phyloP scores from a whole-genome alignment of 2,113 vertebrate species.

The Tenrec ecaudatus region DNA sequence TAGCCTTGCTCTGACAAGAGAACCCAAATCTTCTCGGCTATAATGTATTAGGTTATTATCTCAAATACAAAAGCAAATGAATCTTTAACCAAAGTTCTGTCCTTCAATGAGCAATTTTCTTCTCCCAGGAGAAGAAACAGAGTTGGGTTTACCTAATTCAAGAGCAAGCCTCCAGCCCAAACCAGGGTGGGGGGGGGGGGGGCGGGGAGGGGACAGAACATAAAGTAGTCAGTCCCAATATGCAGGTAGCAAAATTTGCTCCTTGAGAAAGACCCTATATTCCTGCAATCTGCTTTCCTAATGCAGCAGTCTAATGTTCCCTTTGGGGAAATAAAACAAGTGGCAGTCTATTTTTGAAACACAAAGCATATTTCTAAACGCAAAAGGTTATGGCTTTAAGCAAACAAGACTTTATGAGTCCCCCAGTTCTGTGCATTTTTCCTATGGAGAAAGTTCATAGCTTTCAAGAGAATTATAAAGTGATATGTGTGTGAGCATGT shows the following conservation, averaged over 20 bases:
- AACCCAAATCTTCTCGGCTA: conserved; percentile 26
- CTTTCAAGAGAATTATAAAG: conserved; percentile 44
- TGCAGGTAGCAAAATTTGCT: neutral
- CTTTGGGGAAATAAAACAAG: conserved; percentile 38
- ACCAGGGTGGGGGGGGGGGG: neutral
- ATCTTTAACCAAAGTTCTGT: conserved; percentile 30
- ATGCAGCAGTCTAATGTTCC: neutral
- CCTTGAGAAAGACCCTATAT: neutral
- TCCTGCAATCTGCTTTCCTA: neutral
- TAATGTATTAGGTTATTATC: conserved; percentile 47
- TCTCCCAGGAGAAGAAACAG: conserved; percentile 21
- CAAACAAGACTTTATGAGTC: conserved; percentile 21
- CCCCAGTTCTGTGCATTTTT: conserved; percentile 27
- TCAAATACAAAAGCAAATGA: conserved; percentile 54
- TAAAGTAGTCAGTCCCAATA: neutral
- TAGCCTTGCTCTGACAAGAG: conserved; percentile 46
- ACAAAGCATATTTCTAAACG: conserved; percentile 14
- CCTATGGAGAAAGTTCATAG: neutral
- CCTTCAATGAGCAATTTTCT: conserved; percentile 28
- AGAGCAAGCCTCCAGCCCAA: conserved; percentile 2
- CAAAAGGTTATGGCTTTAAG: neutral
- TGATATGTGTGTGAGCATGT: neutral
- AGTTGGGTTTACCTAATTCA: neutral
- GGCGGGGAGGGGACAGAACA: neutral
- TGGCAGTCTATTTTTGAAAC: conserved; percentile 29